Evolutionary conservation across 2,797 vertebrate genomes (phyloP).

Genomic region (Sebastes alutus): DNA sequence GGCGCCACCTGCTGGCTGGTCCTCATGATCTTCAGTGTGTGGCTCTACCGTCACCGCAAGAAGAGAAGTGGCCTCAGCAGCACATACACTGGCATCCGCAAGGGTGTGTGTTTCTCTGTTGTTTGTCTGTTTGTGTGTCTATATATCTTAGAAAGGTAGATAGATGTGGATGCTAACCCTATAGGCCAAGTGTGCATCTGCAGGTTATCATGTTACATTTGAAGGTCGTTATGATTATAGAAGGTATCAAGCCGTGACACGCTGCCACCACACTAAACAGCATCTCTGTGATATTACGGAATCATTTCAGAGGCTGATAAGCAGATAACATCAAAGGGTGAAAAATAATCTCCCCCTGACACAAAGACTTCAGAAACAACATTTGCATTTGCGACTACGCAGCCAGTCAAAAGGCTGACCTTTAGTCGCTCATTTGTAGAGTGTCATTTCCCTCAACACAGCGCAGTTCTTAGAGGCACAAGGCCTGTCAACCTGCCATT

Average conservation of each 20-base stretch:
- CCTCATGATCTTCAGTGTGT: constrained; percentile 98
- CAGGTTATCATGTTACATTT: background rate
- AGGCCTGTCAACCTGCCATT: constrained; percentile 70
- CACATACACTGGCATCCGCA: constrained; percentile 96
- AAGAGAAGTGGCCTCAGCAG: constrained; percentile 93
- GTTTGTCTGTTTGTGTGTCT: background rate
- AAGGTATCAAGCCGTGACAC: constrained; percentile 24
- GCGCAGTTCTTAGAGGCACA: constrained; percentile 31
- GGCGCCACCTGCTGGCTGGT: constrained; percentile 97
- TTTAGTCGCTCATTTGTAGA: constrained; percentile 70
- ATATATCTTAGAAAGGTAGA: background rate
- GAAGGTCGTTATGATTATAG: constrained; percentile 5
- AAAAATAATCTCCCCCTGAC: constrained; percentile 66
- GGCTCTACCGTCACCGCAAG: constrained; percentile 97
- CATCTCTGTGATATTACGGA: constrained; percentile 40
- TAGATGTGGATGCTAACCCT: background rate
- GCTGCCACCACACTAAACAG: constrained; percentile 23
- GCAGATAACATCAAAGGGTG: constrained; percentile 63
- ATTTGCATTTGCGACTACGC: constrained; percentile 65
- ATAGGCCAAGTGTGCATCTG: background rate
- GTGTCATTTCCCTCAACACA: constrained; percentile 45
- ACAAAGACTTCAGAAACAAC: constrained; percentile 65
- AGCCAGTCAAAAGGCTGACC: constrained; percentile 78
- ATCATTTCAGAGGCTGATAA: constrained; percentile 56
- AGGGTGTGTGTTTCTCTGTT: constrained; percentile 82